phyloP scores from a whole-genome alignment of 1,140 invertebrate genomes.

The Lucilia sericata region DNA sequence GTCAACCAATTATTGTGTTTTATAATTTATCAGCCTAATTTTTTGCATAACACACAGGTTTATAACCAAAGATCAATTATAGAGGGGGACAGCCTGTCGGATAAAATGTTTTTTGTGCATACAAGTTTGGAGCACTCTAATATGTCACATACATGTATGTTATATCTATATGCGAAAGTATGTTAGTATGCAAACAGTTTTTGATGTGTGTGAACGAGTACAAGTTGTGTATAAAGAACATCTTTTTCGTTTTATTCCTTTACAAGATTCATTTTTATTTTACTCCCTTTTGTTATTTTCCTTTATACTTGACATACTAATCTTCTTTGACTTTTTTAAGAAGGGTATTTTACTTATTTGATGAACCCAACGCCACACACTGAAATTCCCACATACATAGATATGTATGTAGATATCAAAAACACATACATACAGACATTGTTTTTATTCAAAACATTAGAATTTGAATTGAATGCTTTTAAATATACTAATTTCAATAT shows the following conservation, averaged over 20 bases:
- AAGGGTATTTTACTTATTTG: neutral
- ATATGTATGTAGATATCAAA: neutral
- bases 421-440: neutral
- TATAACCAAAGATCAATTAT: too few relatives aligned
- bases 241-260: neutral
- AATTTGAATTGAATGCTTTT: neutral
- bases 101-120: too few relatives aligned
- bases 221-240: neutral
- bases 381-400: neutral
- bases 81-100: too few relatives aligned
- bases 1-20: too few relatives aligned
- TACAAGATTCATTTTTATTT: neutral
- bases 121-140: too few relatives aligned
- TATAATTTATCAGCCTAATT: too few relatives aligned
- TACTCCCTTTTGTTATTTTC: neutral
- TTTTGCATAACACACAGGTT: too few relatives aligned
- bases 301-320: conserved; percentile 21
- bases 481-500: neutral
- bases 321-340: conserved; percentile 13
- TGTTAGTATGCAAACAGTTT: neutral
- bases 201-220: neutral
- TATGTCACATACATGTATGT: too few relatives aligned
- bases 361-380: neutral
- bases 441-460: neutral
- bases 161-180: too few relatives aligned